Percentiles rank a stretch among this genome's conserved stretches.
phyloP scores from a whole-genome alignment of 2,888 invertebrate genomes.

The Thecocarcelia acutangulata region DNA sequence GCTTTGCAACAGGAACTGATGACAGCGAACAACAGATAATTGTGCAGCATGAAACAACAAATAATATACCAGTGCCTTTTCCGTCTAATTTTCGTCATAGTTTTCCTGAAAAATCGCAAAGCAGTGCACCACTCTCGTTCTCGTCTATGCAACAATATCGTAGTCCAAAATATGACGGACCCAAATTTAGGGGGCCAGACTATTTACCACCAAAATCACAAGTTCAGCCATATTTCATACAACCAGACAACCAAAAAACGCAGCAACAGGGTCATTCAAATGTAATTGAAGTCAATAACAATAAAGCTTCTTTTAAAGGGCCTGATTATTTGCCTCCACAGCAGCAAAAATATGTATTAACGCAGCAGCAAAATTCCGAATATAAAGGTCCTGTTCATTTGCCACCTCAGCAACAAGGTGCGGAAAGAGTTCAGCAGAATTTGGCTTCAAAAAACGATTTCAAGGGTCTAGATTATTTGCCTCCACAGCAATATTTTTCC shows the following conservation, averaged over 20 bases:
- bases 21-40: constrained; percentile 49
- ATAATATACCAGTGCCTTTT: constrained; percentile 72
- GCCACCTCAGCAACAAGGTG: neutral
- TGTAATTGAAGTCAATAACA: no score
- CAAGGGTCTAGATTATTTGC: neutral
- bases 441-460: no score
- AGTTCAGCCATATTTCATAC: no score
- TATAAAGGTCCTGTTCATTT: neutral
- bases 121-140: neutral
- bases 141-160: neutral
- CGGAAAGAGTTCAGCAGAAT: no score
- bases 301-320: neutral
- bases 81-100: constrained; percentile 75
- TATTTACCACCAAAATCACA: neutral
- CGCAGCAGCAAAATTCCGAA: no score
- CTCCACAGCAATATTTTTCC: constrained; percentile 28
- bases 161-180: no score
- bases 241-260: no score
- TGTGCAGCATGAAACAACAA: constrained; percentile 26
- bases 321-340: constrained; percentile 1
- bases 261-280: no score
- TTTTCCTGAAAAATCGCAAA: constrained; percentile 65
- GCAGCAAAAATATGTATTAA: no score
- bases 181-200: neutral
- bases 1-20: constrained; percentile 68